These are phyloP conservation scores for Diachrysia chrysitis DNA, from an alignment of 2,888 invertebrate genomes.

Conservation along the genomic window DNA sequence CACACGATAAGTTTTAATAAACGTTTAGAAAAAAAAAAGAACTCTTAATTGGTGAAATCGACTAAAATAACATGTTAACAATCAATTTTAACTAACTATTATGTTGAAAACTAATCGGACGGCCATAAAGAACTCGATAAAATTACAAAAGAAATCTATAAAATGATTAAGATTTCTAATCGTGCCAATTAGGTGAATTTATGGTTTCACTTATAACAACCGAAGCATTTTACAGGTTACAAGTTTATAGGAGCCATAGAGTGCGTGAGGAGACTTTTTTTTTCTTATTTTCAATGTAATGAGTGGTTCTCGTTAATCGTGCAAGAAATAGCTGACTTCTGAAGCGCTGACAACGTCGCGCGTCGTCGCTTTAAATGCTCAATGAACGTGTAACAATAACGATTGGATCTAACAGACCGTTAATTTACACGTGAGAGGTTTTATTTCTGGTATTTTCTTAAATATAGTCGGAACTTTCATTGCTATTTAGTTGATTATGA, in stretches of 20 bases:
- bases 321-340: conserved; percentile 40
- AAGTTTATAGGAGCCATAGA: conserved; percentile 49
- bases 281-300: conserved; percentile 57
- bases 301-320: conserved; percentile 57
- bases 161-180: conserved; percentile 87
- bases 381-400: conserved; percentile 60
- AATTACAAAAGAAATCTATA: conserved; percentile 88
- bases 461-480: conserved; percentile 16
- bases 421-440: conserved; percentile 57
- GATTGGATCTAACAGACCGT: conserved; percentile 53
- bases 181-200: conserved; percentile 86
- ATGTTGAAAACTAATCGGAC: conserved; percentile 82
- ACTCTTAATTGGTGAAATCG: conserved; percentile 81
- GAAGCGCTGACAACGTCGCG: conserved; percentile 52
- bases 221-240: conserved; percentile 55
- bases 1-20: conserved; percentile 64
- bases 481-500: conserved; percentile 1
- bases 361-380: conserved; percentile 51
- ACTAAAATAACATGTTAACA: conserved; percentile 82
- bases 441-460: conserved; percentile 40
- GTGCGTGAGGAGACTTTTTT: conserved; percentile 57
- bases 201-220: conserved; percentile 74
- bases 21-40: conserved; percentile 51
- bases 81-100: conserved; percentile 84
- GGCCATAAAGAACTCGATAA: conserved; percentile 84